These are phyloP conservation scores for Onychostruthus taczanowskii DNA, from an alignment of 2,113 vertebrate genomes.

Conservation along the genomic window DNA sequence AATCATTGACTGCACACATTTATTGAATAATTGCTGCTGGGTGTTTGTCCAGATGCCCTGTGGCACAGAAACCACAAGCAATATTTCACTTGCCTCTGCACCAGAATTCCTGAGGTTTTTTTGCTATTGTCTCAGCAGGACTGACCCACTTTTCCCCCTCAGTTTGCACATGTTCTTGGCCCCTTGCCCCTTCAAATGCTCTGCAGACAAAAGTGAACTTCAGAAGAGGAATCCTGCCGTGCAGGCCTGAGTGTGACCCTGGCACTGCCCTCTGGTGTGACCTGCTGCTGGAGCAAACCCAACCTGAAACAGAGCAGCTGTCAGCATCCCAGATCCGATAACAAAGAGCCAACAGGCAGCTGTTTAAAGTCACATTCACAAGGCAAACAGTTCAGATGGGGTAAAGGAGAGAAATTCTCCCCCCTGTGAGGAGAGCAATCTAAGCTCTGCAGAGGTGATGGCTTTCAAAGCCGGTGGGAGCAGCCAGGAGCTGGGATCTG, in stretches of 20 bases:
- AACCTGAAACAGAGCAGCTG: neutral
- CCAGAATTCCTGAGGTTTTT: neutral
- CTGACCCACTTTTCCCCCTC: neutral
- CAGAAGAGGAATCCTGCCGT: rapidly evolving
- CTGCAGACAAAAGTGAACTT: neutral
- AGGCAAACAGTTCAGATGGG: rapidly evolving
- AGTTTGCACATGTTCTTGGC: neutral
- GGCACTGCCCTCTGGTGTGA: neutral
- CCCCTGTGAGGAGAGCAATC: rapidly evolving
- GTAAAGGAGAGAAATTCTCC: neutral
- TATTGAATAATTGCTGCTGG: neutral
- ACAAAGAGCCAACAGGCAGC: neutral
- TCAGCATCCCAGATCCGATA: rapidly evolving
- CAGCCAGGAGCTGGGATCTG: neutral
- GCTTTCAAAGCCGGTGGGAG: neutral
- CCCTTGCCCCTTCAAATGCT: too few relatives aligned
- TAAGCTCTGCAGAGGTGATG: neutral
- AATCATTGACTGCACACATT: neutral
- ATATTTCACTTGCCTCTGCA: neutral
- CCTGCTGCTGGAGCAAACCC: neutral
- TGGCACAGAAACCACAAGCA: neutral
- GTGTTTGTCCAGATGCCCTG: neutral
- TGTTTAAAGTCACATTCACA: neutral
- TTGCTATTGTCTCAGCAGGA: neutral
- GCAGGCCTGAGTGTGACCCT: rapidly evolving